Conservation (phyloP, 2,797 vertebrate genomes). For the Gobionotothen gibberifrons region DNA sequence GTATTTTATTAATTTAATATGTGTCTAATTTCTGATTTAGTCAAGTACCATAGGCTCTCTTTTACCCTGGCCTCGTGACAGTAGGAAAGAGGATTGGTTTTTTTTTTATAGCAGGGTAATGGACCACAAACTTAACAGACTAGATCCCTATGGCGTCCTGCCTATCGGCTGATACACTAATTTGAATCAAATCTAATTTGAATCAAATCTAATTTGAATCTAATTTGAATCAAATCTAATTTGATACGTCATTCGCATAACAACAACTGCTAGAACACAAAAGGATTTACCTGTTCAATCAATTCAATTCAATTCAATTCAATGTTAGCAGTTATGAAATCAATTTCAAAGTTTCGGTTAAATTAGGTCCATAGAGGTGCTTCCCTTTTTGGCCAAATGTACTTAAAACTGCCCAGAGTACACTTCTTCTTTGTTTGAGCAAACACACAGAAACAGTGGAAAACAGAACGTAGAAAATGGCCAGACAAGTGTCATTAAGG, state of each 20-base stretch:
- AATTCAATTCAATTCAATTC: too few species aligned
- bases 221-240: too few species aligned
- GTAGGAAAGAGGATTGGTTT: constrained; percentile 6
- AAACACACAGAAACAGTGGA: constrained; percentile 31
- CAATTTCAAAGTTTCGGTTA: neutral
- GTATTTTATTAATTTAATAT: constrained; percentile 27
- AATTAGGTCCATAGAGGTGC: constrained; percentile 6
- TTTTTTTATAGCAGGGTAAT: constrained; percentile 43
- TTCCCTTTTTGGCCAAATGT: constrained; percentile 36
- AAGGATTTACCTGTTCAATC: constrained; percentile 12
- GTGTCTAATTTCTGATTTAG: constrained; percentile 37
- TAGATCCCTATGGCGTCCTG: constrained; percentile 29
- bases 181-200: constrained; percentile 4
- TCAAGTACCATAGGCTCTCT: constrained; percentile 16
- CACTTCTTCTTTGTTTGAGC: constrained; percentile 28
- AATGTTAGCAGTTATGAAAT: neutral
- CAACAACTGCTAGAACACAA: neutral
- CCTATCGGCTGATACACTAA: constrained; percentile 2
- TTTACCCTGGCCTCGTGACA: constrained; percentile 22
- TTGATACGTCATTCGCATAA: constrained; percentile 4
- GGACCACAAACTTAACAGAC: constrained; percentile 58
- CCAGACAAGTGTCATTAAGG: constrained; percentile 11
- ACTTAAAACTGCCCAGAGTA: constrained; percentile 18
- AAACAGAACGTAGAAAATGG: constrained; percentile 37
- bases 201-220: neutral